A percentile compares a stretch with the other conserved stretches of the same genome.
Conservation (phyloP, 2,888 invertebrate genomes). For the Poecilobothrus nobilitatus region DNA sequence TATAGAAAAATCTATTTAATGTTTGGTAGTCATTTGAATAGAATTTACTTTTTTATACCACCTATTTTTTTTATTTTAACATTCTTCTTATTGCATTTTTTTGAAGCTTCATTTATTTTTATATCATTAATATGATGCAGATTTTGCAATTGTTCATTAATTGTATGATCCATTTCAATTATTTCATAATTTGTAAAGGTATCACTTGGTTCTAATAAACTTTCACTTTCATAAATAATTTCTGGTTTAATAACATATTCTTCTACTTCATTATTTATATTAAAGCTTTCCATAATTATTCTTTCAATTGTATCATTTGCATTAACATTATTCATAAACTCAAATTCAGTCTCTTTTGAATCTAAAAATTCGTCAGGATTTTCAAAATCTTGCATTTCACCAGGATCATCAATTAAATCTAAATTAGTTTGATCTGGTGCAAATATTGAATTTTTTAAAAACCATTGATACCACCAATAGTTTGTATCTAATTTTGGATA, state of each 20-base stretch:
- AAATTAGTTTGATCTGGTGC: neutral
- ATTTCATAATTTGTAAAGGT: neutral
- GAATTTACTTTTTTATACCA: neutral
- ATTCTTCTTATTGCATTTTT: neutral
- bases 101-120: neutral
- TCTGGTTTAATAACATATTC: neutral
- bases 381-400: neutral
- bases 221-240: neutral
- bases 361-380: neutral
- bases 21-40: no score
- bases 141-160: neutral
- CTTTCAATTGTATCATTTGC: neutral
- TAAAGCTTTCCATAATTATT: neutral
- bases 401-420: neutral
- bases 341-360: neutral
- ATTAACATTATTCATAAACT: neutral
- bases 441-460: constrained; percentile 3
- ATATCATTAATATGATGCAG: neutral
- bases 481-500: neutral
- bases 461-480: neutral
- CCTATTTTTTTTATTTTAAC: neutral
- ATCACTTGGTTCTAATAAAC: neutral
- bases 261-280: neutral
- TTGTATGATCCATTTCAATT: neutral
- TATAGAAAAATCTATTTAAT: no score